A percentile compares a stretch with the other conserved stretches of the same genome.
These are phyloP conservation scores for Brachystomella parvula DNA, from an alignment of 1,140 invertebrate genomes.

Conservation along the genomic window DNA sequence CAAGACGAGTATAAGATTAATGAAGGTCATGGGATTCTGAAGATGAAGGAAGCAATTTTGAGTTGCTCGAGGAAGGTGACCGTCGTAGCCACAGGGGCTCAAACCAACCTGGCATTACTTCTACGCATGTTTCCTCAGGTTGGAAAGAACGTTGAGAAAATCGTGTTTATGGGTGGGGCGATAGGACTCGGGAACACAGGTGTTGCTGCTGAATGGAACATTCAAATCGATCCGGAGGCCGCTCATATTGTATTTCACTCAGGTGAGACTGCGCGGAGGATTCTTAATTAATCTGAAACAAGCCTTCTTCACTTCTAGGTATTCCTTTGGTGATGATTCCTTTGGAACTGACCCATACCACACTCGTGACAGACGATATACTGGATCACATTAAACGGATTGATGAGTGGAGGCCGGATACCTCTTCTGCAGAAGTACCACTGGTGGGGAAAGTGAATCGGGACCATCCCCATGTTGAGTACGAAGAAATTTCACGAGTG, in stretches of 20 bases:
- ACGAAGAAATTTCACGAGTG: constrained; percentile 7
- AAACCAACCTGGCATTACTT: constrained; percentile 68
- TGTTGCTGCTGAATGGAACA: constrained; percentile 68
- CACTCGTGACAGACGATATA: constrained; percentile 12
- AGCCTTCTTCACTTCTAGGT: constrained; percentile 1
- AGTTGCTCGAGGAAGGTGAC: constrained; percentile 46
- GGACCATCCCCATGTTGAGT: constrained; percentile 14
- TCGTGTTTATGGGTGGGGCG: constrained; percentile 72
- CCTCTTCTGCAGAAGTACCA: neutral
- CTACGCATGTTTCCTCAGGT: constrained; percentile 59
- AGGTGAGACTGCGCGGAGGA: constrained; percentile 47
- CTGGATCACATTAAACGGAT: constrained; percentile 5
- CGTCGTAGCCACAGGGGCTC: constrained; percentile 59
- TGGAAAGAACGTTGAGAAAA: constrained; percentile 51
- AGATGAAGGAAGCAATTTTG: constrained; percentile 11
- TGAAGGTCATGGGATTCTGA: constrained; percentile 12
- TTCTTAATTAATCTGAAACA: constrained; percentile 15
- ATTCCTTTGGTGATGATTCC: constrained; percentile 25
- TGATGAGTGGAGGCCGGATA: neutral
- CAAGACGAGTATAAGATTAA: neutral
- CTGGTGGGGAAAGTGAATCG: neutral
- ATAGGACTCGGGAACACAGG: constrained; percentile 59
- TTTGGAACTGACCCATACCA: constrained; percentile 20
- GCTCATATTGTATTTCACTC: constrained; percentile 59
- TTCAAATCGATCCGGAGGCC: constrained; percentile 66